Evolutionary conservation across 2,888 invertebrate genomes (phyloP), one percentile per base, ranked within the genome.

Genomic region (Thereva nobilitata): DNA sequence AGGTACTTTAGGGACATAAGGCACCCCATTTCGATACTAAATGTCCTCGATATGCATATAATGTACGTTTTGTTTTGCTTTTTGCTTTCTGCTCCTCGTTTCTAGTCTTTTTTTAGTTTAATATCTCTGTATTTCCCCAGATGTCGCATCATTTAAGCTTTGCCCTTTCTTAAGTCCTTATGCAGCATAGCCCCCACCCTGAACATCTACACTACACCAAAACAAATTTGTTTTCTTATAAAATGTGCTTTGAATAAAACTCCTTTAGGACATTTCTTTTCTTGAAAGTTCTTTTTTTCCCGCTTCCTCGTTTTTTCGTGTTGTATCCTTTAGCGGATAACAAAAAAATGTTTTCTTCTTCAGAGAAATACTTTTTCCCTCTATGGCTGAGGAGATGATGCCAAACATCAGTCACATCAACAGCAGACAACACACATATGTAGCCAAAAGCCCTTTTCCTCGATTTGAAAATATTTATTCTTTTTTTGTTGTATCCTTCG

Each of bases 231-330:
- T 53, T 53, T 64, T 41, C 64, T 64, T 64, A 64, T 64, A 64
- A 64, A 64, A 64, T 64, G 64, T 64, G 64, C 44, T 53, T 64
- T 64, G 64, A 64, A 64, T 61, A 61, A 61, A 61, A 61, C 50
- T 61, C 45, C 45, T 61, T 6, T 40, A 61, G 41, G 61, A 61
- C 61, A 50, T 50, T 61, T 50, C 23, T 23, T 23, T 23, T 23
- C 23, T 23, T 23, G 23, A 23, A 23, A 23, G 23, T 23, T 23
- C 23, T 23, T 23, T 23, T 23, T 23, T 23, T 23, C 23, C 23
- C 23, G 35, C 50, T 61, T 7, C 10, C 50, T 50, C 49, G n/a
- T 61, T 61, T 61, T 61, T 61, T 61, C 50, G 38, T 61, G 50
- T 61, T 61, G 61, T 61, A 61, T 40, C 49, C 50, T 50, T 61